Conservation (phyloP, 2,888 invertebrate genomes). For the Anorthoa munda region DNA sequence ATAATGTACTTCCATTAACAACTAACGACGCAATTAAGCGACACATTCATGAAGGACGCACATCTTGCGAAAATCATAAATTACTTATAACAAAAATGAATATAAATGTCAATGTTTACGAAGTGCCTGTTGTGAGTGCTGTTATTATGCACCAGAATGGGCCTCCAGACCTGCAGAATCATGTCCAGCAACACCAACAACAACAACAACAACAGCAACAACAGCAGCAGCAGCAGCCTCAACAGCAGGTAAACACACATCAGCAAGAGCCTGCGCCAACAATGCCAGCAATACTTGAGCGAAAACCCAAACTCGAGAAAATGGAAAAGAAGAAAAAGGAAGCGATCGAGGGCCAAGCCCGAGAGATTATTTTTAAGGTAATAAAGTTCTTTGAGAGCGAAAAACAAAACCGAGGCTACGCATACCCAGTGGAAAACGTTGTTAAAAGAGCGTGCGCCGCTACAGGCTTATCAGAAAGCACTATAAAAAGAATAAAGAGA, state of each 20-base stretch:
- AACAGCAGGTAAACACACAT: constrained; percentile 44
- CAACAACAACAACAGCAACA: constrained; percentile 49
- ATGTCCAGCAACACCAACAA: constrained; percentile 60
- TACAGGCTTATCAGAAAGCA: constrained; percentile 86
- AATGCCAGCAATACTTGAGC: constrained; percentile 60
- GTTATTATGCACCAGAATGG: constrained; percentile 70
- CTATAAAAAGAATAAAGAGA: constrained; percentile 86
- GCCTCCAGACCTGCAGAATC: constrained; percentile 67
- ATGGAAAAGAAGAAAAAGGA: constrained; percentile 86
- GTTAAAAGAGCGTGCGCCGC: constrained; percentile 87
- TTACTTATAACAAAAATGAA: constrained; percentile 69
- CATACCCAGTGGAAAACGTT: constrained; percentile 87
- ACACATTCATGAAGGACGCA: constrained; percentile 46
- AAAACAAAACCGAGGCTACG: constrained; percentile 87
- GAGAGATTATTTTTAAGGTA: constrained; percentile 87
- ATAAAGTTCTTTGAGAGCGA: constrained; percentile 89
- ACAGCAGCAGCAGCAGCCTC: constrained; percentile 58
- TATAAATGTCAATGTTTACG: constrained; percentile 77
- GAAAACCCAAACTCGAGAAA: constrained; percentile 80
- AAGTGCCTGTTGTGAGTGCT: constrained; percentile 68
- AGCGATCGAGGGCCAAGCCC: constrained; percentile 87
- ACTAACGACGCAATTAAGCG: constrained; percentile 9
- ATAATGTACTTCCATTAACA: constrained; percentile 29
- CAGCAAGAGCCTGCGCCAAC: constrained; percentile 65
- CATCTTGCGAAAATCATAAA: constrained; percentile 26